Conservation (phyloP, 2,888 invertebrate genomes). For the Elysia crispata region DNA sequence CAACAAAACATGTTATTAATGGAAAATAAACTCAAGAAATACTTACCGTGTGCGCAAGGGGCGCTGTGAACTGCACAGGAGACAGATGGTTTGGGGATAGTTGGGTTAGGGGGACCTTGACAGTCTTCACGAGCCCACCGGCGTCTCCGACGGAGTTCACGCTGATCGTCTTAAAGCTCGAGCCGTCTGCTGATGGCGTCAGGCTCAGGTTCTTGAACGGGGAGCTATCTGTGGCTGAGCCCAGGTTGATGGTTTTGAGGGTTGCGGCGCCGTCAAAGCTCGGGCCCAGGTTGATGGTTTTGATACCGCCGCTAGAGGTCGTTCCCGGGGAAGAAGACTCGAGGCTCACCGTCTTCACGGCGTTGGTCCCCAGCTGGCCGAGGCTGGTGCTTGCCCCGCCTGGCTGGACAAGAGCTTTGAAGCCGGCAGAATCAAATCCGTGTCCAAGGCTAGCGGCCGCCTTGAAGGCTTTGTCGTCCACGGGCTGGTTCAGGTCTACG, state of each 20-base stretch:
- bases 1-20: too few relatives aligned
- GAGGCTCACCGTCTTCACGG: conserved; percentile 38
- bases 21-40: too few relatives aligned
- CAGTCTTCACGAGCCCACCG: conserved; percentile 39
- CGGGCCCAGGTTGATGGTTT: conserved; percentile 32
- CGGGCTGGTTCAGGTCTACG: conserved; percentile 52
- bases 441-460: conserved; percentile 54
- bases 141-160: conserved; percentile 27
- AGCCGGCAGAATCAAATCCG: conserved; percentile 38
- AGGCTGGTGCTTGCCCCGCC: conserved; percentile 26
- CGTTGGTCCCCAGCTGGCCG: neutral
- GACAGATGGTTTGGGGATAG: conserved; percentile 42
- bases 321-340: conserved; percentile 18
- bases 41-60: conserved; percentile 46
- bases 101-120: conserved; percentile 51
- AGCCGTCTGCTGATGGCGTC: conserved; percentile 14
- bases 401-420: conserved; percentile 32
- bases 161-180: conserved; percentile 32
- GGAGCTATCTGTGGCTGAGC: conserved; percentile 38
- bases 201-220: conserved; percentile 45
- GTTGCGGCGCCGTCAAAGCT: conserved; percentile 13
- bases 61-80: conserved; percentile 45
- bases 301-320: conserved; percentile 11
- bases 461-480: conserved; percentile 55
- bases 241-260: conserved; percentile 47